Conservation (phyloP, 2,888 invertebrate species). For the Atherix ibis region DNA sequence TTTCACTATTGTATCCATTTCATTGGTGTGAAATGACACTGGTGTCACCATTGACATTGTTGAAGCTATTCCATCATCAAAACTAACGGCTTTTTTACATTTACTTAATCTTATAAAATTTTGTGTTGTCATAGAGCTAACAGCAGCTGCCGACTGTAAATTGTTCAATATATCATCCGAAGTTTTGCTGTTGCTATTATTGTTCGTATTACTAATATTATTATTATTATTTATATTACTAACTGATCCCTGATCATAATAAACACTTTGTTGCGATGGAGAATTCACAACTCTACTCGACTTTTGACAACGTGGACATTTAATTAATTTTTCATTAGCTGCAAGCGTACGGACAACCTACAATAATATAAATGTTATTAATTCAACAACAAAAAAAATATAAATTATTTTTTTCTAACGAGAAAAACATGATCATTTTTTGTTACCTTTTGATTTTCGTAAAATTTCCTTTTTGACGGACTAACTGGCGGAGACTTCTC, state of each 20-base stretch:
- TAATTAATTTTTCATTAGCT: slow-evolving; percentile 9
- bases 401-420: background rate
- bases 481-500: slow-evolving; percentile 12
- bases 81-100: background rate
- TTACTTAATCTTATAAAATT: slow-evolving; percentile 2
- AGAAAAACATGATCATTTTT: background rate
- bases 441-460: slow-evolving; percentile 14
- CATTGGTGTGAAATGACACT: background rate
- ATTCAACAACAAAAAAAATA: slow-evolving; percentile 1
- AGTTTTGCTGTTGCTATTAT: background rate
- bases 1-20: too few species aligned
- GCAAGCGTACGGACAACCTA: slow-evolving; percentile 9
- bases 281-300: slow-evolving; percentile 12
- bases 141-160: background rate
- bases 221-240: slow-evolving; percentile 4
- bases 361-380: background rate
- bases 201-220: too few species aligned
- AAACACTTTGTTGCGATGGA: slow-evolving; percentile 2
- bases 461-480: slow-evolving; percentile 12
- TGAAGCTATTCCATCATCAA: background rate
- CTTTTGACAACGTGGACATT: slow-evolving; percentile 11
- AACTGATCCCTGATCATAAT: too few species aligned
- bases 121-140: slow-evolving; percentile 6
- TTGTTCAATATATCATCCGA: slow-evolving; percentile 2
- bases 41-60: background rate